Conservation (phyloP, 2,888 invertebrate species). For the Ferrisia virgata region DNA sequence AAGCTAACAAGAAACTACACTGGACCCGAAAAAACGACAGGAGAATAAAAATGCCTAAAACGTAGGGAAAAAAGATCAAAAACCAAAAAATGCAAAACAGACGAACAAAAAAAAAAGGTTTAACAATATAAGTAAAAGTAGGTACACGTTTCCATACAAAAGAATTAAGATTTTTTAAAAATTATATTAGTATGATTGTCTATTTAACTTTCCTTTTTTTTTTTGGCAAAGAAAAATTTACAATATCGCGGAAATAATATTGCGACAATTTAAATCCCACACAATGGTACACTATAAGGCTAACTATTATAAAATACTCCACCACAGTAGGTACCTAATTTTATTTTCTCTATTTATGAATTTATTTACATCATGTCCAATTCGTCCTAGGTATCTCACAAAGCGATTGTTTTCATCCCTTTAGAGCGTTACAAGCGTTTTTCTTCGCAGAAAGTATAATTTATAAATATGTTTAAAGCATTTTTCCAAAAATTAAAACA, state of each 20-base stretch:
- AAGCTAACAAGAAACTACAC: background rate
- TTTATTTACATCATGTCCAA: background rate
- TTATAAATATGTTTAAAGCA: background rate
- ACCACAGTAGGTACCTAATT: background rate
- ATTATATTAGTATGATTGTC: background rate
- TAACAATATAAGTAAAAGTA: background rate
- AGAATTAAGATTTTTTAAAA: conserved; percentile 12
- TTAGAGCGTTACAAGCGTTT: background rate
- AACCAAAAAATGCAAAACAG: background rate
- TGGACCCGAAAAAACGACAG: conserved; percentile 22
- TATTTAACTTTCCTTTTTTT: background rate
- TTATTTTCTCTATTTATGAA: background rate
- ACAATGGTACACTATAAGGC: background rate
- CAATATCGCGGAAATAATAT: background rate
- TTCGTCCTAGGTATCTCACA: background rate
- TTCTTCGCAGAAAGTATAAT: background rate
- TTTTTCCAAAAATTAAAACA: background rate
- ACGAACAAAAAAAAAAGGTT: background rate
- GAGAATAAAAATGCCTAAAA: conserved; percentile 5
- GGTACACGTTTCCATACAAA: background rate
- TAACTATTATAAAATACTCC: background rate
- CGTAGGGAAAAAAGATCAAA: background rate
- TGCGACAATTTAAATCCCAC: background rate
- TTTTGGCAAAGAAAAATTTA: background rate
- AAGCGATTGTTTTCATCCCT: background rate